phyloP scores from a whole-genome alignment of 2,888 invertebrate species.

The Seira musarum region DNA sequence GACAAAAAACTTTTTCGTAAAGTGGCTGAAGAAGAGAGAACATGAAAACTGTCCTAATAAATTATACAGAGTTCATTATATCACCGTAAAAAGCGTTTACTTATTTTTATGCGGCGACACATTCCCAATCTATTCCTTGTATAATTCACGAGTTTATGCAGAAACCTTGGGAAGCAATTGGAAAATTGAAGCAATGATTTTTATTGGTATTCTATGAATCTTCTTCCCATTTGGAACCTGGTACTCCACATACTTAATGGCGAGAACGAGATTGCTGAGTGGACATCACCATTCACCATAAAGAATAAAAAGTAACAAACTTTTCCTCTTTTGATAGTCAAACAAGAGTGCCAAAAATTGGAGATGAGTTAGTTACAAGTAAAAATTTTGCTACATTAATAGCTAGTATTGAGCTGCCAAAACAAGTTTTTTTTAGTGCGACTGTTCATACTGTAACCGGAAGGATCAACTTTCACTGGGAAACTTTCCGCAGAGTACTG shows the following conservation, averaged over 20 bases:
- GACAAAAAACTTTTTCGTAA: background rate
- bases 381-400: background rate
- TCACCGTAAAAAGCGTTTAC: slow-evolving; percentile 6
- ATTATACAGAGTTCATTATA: slow-evolving; percentile 15
- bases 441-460: slow-evolving; percentile 8
- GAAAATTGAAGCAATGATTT: slow-evolving; percentile 32
- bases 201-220: slow-evolving; percentile 2
- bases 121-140: slow-evolving; percentile 1
- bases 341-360: background rate
- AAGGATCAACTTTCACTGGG: slow-evolving; percentile 30
- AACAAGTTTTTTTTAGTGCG: background rate
- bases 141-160: background rate
- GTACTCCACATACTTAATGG: no score
- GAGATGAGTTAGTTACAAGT: background rate
- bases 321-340: no score
- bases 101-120: slow-evolving; percentile 12
- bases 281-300: background rate
- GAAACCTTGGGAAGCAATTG: slow-evolving; percentile 41
- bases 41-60: slow-evolving; percentile 1
- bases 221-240: background rate
- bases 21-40: background rate
- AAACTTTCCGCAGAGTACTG: slow-evolving; percentile 34
- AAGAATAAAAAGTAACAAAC: background rate
- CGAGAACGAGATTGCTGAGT: background rate
- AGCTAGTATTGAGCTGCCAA: background rate